Conservation (phyloP, 2,113 vertebrate species). For the Vombatus ursinus region DNA sequence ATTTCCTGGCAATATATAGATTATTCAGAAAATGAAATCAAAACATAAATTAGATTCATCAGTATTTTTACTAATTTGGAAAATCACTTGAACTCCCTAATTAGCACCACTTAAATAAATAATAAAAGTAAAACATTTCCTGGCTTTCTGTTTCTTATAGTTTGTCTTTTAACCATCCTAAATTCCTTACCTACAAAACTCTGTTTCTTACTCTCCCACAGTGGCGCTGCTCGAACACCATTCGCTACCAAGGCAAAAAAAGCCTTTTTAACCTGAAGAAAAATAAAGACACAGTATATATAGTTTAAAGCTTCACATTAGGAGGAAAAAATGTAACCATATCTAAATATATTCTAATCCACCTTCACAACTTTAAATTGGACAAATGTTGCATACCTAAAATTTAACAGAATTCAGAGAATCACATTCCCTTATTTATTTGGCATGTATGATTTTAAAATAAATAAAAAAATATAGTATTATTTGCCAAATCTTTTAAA, state of each 20-base stretch:
- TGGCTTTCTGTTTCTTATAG: background rate
- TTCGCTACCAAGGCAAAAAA: slow-evolving; percentile 99
- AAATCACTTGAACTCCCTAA: background rate
- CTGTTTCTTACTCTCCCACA: slow-evolving; percentile 98
- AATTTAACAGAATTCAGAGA: background rate
- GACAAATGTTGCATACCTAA: background rate
- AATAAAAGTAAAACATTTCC: background rate
- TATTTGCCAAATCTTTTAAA: background rate
- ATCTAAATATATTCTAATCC: background rate
- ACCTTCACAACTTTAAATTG: background rate
- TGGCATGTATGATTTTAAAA: background rate
- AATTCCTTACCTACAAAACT: slow-evolving; percentile 96
- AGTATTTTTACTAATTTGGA: background rate
- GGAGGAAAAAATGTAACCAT: background rate
- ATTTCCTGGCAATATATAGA: background rate
- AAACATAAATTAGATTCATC: background rate
- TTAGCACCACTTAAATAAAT: background rate
- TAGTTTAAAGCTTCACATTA: background rate
- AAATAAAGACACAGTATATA: background rate
- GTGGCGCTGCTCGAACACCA: slow-evolving; percentile 95
- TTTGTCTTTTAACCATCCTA: rapidly evolving
- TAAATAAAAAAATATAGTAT: background rate
- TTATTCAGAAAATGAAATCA: background rate
- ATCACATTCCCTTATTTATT: background rate
- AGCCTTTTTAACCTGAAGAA: slow-evolving; percentile 95